Base-by-base conservation (phyloP, 2,113 vertebrate genomes). In the Nerophis lumbriciformis region DNA sequence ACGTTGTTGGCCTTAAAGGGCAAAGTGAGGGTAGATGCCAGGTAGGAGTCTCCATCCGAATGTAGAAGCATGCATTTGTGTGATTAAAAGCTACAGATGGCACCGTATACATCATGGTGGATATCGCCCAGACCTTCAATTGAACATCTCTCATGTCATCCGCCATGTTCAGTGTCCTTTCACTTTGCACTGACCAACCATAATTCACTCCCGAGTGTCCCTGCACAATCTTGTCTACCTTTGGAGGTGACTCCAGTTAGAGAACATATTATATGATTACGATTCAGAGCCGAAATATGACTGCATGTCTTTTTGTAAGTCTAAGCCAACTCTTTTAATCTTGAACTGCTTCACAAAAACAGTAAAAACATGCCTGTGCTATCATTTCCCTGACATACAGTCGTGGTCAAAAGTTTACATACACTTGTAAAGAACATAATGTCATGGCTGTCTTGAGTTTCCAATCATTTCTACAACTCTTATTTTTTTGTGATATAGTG, bases 71-170 rank as follows among this genome's bases (percentile, higher is more conserved):
- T 68, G 60, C 58, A 76, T 77, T 35, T 48, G 39, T 13, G 12
- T 48, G 48, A 73, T 63, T 58, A 44, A n/a, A 63, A 68, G 58
- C 19, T 4, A 13, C 37, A 47, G n/a, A 2, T 65, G 67, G 66
- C 63, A 63, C 54, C 5, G 63, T 47, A 52, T 63, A 49, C 66
- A 77, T 80, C 75, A 71, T 58, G 52, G 16, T 9, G 45, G 15
- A 15, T 68, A 55, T 54, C 61, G 45, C 48, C 15, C 19, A 2
- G 44, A 86, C 80, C 76, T 84, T 79, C 66, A 74, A 59, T 36
- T 36, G 8, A 48, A 68, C 58, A 48, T 68, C 62, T 59, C 53
- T 73, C 61, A 58, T 35, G 50, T 12, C n/a, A 4, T 48, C 54
- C 64, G 45, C 53, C 51, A 12, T 55, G 28, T 47, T 55, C 39